A percentile compares a stretch with the other conserved stretches of the same genome.
phyloP scores from a whole-genome alignment of 2,888 invertebrate species.

The Lasioglossum leucozonium region DNA sequence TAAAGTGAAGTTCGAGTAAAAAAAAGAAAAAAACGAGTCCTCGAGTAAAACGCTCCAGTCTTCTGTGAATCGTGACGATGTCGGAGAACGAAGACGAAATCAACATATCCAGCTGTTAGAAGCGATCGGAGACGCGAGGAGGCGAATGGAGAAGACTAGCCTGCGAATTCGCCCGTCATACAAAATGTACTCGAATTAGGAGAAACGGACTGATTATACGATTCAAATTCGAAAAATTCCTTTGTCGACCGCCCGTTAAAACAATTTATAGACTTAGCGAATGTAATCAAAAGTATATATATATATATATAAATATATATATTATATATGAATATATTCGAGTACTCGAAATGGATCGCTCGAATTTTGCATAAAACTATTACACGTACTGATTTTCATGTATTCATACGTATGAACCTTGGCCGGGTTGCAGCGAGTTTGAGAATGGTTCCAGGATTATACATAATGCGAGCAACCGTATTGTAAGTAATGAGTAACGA shows the following conservation, averaged over 20 bases:
- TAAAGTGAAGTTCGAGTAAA: neutral
- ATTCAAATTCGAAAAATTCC: slow-evolving; percentile 20
- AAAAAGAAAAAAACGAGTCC: slow-evolving; percentile 19
- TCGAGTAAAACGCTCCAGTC: slow-evolving; percentile 4
- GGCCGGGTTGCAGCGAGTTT: slow-evolving; percentile 22
- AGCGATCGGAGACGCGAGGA: slow-evolving; percentile 29
- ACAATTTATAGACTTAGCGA: slow-evolving; percentile 45
- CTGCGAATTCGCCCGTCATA: slow-evolving; percentile 30
- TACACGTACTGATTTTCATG: slow-evolving; percentile 53
- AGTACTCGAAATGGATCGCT: slow-evolving; percentile 50
- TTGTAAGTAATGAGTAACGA: slow-evolving; percentile 5
- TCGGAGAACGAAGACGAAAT: slow-evolving; percentile 54
- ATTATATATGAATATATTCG: slow-evolving; percentile 25
- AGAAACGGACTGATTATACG: slow-evolving; percentile 41
- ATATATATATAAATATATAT: neutral
- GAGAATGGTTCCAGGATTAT: slow-evolving; percentile 9
- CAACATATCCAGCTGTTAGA: slow-evolving; percentile 55
- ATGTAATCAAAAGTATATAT: slow-evolving; percentile 57
- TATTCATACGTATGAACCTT: slow-evolving; percentile 44
- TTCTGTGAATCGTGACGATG: slow-evolving; percentile 28
- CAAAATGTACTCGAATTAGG: slow-evolving; percentile 42
- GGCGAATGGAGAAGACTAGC: slow-evolving; percentile 31
- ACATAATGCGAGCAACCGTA: slow-evolving; percentile 1
- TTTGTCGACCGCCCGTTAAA: slow-evolving; percentile 46
- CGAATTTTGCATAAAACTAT: slow-evolving; percentile 57